Evolutionary conservation across 2,888 invertebrate genomes (phyloP).

Genomic region (Nomada hirtipes): DNA sequence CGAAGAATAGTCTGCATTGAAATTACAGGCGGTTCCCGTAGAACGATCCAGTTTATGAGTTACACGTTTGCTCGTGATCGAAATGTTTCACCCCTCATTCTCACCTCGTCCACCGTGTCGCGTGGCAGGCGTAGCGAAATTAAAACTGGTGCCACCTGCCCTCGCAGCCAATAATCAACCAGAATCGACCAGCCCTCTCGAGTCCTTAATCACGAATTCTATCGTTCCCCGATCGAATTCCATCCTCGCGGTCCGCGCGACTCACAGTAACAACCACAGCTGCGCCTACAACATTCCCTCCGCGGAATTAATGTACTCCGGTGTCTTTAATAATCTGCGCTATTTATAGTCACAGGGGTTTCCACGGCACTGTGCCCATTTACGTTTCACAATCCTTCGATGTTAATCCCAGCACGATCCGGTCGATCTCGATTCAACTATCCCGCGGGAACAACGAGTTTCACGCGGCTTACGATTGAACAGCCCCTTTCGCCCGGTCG

Average conservation of each 20-base stretch:
- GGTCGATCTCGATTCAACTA: neutral
- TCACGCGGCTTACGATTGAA: neutral
- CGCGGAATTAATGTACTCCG: neutral
- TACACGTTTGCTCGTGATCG: neutral
- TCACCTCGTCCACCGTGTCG: too few species aligned
- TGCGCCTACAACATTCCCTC: neutral
- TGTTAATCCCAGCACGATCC: too few species aligned
- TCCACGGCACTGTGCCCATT: too few species aligned
- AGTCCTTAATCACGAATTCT: conserved; percentile 8
- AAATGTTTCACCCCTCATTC: neutral
- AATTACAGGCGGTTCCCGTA: neutral
- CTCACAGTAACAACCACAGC: neutral
- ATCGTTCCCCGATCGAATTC: conserved; percentile 5
- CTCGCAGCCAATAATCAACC: neutral
- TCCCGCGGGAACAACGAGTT: neutral
- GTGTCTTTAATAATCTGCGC: neutral
- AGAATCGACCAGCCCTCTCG: neutral
- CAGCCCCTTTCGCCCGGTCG: neutral
- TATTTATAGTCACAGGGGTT: neutral
- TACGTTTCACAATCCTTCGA: neutral
- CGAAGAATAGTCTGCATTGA: neutral
- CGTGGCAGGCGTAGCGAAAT: neutral
- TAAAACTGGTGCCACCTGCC: neutral
- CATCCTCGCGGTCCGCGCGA: neutral
- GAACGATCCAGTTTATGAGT: neutral